phyloP scores from a whole-genome alignment of 1,140 invertebrate species.

The Cecropterus lyciades region DNA sequence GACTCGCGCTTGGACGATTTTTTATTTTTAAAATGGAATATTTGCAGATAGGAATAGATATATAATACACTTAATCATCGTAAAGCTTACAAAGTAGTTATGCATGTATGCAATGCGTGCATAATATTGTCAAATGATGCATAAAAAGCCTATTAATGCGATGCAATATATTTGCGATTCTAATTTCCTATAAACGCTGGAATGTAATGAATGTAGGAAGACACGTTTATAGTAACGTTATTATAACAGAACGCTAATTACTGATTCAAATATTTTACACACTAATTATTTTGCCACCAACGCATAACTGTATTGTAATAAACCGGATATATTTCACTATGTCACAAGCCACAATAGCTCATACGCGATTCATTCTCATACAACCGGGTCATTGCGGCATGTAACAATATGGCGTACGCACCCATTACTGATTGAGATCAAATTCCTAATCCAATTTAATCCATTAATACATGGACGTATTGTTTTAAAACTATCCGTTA shows the following conservation, averaged over 20 bases:
- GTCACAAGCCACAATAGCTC: conserved; percentile 37
- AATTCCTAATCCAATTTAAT: neutral
- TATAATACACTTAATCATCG: too few relatives aligned
- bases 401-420: conserved; percentile 15
- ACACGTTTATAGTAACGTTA: neutral
- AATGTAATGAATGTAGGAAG: neutral
- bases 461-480: neutral
- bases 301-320: conserved; percentile 29
- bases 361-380: conserved; percentile 27
- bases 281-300: conserved; percentile 26
- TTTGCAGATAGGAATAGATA: too few relatives aligned
- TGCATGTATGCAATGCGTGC: too few relatives aligned
- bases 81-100: too few relatives aligned
- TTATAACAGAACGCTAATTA: neutral
- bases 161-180: too few relatives aligned
- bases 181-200: neutral
- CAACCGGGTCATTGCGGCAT: conserved; percentile 27
- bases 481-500: neutral
- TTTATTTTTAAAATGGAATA: too few relatives aligned
- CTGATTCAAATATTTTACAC: conserved; percentile 14
- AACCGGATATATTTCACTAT: conserved; percentile 34
- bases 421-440: neutral
- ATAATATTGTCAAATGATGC: too few relatives aligned
- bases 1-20: too few relatives aligned
- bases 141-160: too few relatives aligned